A percentile compares a stretch with the other conserved stretches of the same genome.
Evolutionary conservation across 1,140 invertebrate species (phyloP).

Genomic region (Drosophila athabasca): DNA sequence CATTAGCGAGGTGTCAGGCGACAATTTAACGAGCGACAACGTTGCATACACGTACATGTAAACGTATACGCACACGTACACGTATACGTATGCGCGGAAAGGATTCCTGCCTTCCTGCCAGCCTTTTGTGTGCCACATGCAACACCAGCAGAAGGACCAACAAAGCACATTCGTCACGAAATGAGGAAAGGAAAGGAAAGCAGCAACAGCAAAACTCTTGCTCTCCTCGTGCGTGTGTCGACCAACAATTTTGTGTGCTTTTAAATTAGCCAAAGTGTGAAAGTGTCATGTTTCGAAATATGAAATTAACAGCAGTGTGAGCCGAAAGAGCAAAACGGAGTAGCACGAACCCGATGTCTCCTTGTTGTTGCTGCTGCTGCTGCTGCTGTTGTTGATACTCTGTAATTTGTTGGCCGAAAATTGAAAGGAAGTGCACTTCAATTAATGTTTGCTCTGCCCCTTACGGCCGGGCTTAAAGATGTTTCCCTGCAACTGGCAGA

Average conservation of each 20-base stretch:
- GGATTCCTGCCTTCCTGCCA: conserved; percentile 43
- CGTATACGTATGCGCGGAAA: conserved; percentile 49
- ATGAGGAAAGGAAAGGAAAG: conserved; percentile 54
- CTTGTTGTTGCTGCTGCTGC: conserved; percentile 12
- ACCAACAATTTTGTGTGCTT: conserved; percentile 74
- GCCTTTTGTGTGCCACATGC: conserved; percentile 64
- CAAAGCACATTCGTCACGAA: conserved; percentile 76
- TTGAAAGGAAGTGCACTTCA: conserved; percentile 78
- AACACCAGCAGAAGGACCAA: conserved; percentile 45
- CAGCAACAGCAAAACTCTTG: conserved; percentile 22
- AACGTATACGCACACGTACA: conserved; percentile 9
- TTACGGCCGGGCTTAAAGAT: conserved; percentile 6
- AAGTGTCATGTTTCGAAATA: conserved; percentile 80
- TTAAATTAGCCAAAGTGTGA: conserved; percentile 80
- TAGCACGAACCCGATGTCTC: conserved; percentile 18
- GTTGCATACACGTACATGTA: conserved; percentile 36
- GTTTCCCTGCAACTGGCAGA: neutral
- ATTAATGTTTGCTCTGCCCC: conserved; percentile 55
- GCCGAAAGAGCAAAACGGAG: conserved; percentile 17
- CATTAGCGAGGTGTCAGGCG: conserved; percentile 79
- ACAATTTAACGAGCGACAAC: conserved; percentile 72
- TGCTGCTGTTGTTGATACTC: conserved; percentile 53
- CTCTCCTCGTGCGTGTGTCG: conserved; percentile 58
- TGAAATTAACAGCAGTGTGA: conserved; percentile 69
- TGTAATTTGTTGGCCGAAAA: conserved; percentile 66